These are phyloP conservation scores for Panonychus citri DNA, from an alignment of 1,140 invertebrate species.

Conservation along the genomic window DNA sequence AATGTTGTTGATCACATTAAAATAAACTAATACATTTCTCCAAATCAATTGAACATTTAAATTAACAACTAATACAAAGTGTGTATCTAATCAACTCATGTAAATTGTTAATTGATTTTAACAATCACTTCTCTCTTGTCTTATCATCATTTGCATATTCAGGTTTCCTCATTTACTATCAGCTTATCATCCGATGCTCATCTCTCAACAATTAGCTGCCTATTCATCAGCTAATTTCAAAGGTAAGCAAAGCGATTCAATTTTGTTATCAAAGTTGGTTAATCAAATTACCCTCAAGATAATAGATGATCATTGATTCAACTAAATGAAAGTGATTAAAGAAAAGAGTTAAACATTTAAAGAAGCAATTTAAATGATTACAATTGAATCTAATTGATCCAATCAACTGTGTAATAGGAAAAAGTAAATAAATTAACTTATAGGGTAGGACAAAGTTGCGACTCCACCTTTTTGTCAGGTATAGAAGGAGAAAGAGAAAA, in stretches of 20 bases:
- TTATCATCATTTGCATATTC: too few relatives aligned
- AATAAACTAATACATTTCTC: too few relatives aligned
- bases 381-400: not conserved
- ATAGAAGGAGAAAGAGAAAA: too few relatives aligned
- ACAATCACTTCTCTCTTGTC: too few relatives aligned
- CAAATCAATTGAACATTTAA: too few relatives aligned
- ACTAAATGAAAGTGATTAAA: not conserved
- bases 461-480: too few relatives aligned
- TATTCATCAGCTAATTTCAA: not conserved
- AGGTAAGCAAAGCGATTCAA: not conserved
- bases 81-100: too few relatives aligned
- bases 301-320: not conserved
- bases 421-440: not conserved
- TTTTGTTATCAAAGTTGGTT: not conserved
- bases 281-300: not conserved
- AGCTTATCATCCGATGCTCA: not conserved
- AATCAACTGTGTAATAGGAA: not conserved
- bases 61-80: too few relatives aligned
- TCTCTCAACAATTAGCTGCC: not conserved
- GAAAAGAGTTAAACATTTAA: not conserved
- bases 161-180: not conserved
- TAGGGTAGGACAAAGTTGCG: too few relatives aligned
- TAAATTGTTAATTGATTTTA: too few relatives aligned
- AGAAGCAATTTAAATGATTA: not conserved
- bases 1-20: too few relatives aligned